Evolutionary conservation across 1,140 invertebrate genomes (phyloP), one percentile per base, ranked within the genome.

Genomic region (Drosophila tsacasi): DNA sequence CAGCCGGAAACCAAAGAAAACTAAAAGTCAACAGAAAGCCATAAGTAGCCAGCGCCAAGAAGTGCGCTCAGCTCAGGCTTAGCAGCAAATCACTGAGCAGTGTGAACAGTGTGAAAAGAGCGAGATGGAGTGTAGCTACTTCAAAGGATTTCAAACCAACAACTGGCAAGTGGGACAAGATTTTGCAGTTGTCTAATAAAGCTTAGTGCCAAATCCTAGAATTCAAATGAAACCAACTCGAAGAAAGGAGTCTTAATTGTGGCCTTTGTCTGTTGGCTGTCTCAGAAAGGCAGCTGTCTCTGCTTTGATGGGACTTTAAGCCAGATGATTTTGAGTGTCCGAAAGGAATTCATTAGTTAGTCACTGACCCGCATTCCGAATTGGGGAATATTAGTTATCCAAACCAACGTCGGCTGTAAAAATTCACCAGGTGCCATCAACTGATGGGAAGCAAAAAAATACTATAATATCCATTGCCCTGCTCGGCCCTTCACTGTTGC

Each of bases 11-110:
- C 54, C 81, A 64, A 76, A 66, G 71, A 82, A 82, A 82, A 82
- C 66, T 76, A 76, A 82, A 79, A 86, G 83, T 86, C 83, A 82
- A 76, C 83, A 85, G 67, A 73, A 73, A 73, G 76, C 59, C 69
- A 81, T 85, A 85, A 86, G 83, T 85, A 86, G 71, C 71, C 71
- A 73, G 79, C 49, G 72, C 71, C 83, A 83, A 89, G 81, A 81
- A 87, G 81, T 68, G 74, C 68, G 80, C 58, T 44, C 30, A 30
- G 30, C 30, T 30, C 30, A 69, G 58, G 85, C 84, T 87, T 87
- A 87, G 72, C 81, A 79, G 81, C 84, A 89, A 89, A 89, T 81
- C 81, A 90, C 76, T 65, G 79, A 77, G 72, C 71, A 86, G 81
- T 86, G 84, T 81, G 77, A 87, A 89, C 73, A 69, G 72, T 74